Evolutionary conservation across 2,797 vertebrate species (phyloP).

Genomic region (Cossypha niveicapilla): DNA sequence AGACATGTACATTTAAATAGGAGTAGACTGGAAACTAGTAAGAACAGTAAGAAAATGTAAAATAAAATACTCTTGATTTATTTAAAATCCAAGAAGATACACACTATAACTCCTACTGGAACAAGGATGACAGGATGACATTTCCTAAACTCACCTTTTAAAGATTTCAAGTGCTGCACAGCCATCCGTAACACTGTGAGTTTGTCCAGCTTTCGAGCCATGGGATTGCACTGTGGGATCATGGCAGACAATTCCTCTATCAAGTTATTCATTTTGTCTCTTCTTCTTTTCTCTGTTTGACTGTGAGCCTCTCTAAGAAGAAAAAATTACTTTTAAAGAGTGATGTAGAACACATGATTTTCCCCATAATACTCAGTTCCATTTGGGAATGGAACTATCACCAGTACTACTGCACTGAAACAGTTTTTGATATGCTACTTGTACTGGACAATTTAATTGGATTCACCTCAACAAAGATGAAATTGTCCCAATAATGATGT

Average conservation of each 20-base stretch:
- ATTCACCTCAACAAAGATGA: neutral
- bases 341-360: neutral
- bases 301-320: conserved; percentile 89
- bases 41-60: neutral
- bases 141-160: conserved; percentile 80
- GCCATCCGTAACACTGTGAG: conserved; percentile 92
- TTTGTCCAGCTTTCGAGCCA: conserved; percentile 90
- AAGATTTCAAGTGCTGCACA: conserved; percentile 89
- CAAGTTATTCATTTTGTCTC: conserved; percentile 94
- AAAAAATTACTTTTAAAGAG: neutral
- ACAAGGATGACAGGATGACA: neutral
- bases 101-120: neutral
- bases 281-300: conserved; percentile 90
- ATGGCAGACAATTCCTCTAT: conserved; percentile 92
- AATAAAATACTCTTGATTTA: neutral
- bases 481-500: neutral
- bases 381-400: neutral
- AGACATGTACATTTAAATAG: neutral
- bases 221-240: conserved; percentile 89
- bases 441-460: neutral
- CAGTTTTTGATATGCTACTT: neutral
- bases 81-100: neutral
- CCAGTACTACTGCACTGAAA: neutral
- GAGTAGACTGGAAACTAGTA: neutral
- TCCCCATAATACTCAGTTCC: neutral